Conservation (phyloP, 2,888 invertebrate species). For the Caenorhabditis zanzibari region DNA sequence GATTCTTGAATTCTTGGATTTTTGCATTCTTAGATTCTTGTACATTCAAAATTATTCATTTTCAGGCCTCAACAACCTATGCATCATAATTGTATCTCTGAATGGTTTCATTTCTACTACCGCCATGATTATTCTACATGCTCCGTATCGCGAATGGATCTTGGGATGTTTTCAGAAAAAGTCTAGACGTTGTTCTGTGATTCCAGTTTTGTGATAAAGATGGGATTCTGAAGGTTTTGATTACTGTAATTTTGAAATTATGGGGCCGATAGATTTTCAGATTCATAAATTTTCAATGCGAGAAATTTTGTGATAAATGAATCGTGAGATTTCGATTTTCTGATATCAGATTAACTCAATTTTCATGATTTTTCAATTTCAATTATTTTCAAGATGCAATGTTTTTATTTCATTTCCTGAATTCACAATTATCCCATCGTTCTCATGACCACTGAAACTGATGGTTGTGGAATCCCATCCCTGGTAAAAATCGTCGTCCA, state of each 20-base stretch:
- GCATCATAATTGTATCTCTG: constrained; percentile 5
- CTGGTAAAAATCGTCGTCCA: neutral
- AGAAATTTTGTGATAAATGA: too few species aligned
- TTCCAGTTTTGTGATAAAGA: neutral
- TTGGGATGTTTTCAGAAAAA: neutral
- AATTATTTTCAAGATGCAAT: too few species aligned
- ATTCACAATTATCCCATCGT: too few species aligned
- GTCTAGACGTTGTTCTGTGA: constrained; percentile 2
- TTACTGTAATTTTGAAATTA: neutral
- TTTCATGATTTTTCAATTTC: too few species aligned
- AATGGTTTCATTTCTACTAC: constrained; percentile 24
- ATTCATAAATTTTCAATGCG: too few species aligned
- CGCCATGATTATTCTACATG: constrained; percentile 20
- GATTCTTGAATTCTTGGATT: too few species aligned
- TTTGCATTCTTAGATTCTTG: too few species aligned
- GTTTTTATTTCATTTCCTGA: too few species aligned
- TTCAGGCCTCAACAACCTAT: constrained; percentile 31
- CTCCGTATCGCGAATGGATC: constrained; percentile 32
- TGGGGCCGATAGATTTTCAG: too few species aligned
- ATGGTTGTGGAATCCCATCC: constrained; percentile 5
- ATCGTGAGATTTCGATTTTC: too few species aligned
- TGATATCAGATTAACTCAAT: too few species aligned
- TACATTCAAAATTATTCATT: neutral
- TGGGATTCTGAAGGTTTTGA: neutral
- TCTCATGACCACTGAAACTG: neutral